Evolutionary conservation across 2,113 vertebrate species (phyloP).

Genomic region (Aphyosemion australe): DNA sequence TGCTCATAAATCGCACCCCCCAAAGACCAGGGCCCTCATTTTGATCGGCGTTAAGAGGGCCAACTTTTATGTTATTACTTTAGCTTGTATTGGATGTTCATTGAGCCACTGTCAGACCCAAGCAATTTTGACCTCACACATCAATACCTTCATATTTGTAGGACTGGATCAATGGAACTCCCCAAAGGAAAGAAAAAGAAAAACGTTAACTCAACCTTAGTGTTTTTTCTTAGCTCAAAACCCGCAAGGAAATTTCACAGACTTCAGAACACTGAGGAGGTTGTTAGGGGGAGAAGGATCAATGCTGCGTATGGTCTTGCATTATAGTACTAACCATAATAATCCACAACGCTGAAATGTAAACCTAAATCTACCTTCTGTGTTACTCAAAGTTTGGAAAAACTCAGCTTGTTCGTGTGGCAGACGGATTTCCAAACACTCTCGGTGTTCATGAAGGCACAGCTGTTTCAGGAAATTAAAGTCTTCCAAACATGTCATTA

Average conservation of each 20-base stretch:
- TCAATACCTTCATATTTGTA: conserved; percentile 73
- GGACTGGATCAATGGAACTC: conserved; percentile 59
- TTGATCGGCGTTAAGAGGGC: conserved; percentile 62
- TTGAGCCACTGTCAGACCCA: conserved; percentile 44
- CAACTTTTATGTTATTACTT: conserved; percentile 66
- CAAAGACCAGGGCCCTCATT: conserved; percentile 54
- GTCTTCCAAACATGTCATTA: conserved; percentile 53
- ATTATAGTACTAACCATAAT: conserved; percentile 52
- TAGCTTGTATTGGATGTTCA: conserved; percentile 62
- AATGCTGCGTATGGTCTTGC: conserved; percentile 50
- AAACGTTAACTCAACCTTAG: conserved; percentile 61
- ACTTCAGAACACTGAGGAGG: conserved; percentile 59
- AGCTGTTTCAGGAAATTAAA: conserved; percentile 63
- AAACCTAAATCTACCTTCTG: conserved; percentile 31
- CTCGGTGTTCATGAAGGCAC: conserved; percentile 6
- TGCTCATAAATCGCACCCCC: conserved; percentile 66
- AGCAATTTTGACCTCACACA: conserved; percentile 69
- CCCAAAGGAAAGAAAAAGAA: conserved; percentile 65
- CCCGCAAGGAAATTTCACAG: conserved; percentile 69
- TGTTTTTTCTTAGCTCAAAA: conserved; percentile 60
- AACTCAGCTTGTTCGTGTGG: conserved; percentile 39
- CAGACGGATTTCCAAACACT: conserved; percentile 16
- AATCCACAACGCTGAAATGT: conserved; percentile 39
- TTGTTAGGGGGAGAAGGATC: conserved; percentile 57
- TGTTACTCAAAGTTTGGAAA: conserved; percentile 30